Conservation (phyloP, 2,888 invertebrate genomes). For the Rambutsinella grinnellia region DNA sequence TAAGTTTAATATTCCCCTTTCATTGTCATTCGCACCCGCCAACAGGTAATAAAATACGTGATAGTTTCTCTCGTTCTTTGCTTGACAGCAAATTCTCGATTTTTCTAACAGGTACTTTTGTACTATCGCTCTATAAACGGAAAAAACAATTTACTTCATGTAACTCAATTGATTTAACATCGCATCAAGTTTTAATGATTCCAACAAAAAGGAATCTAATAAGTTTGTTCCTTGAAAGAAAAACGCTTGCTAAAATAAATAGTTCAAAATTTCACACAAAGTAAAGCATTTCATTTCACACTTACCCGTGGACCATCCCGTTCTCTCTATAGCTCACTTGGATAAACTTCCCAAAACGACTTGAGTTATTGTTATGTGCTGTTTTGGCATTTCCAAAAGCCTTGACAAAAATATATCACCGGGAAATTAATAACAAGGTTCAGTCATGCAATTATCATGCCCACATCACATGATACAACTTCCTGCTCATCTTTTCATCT, state of each 20-base stretch:
- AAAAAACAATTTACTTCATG: conserved; percentile 28
- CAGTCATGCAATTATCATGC: neutral
- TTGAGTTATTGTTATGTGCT: conserved; percentile 96
- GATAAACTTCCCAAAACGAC: conserved; percentile 97
- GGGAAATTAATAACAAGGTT: too few species aligned
- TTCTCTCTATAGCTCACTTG: conserved; percentile 98
- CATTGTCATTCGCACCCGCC: conserved; percentile 88
- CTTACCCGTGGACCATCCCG: conserved; percentile 96
- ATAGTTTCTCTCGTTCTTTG: conserved; percentile 94
- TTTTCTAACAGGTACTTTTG: conserved; percentile 97
- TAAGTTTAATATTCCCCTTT: conserved; percentile 85
- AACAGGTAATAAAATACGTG: conserved; percentile 97
- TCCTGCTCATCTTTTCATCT: too few species aligned
- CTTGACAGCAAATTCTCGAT: conserved; percentile 93
- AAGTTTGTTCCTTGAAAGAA: too few species aligned
- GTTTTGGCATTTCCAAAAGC: conserved; percentile 99
- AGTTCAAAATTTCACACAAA: neutral
- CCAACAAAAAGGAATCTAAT: too few species aligned
- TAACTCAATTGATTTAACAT: too few species aligned
- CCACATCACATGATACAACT: neutral
- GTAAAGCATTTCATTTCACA: conserved; percentile 7
- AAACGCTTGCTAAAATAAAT: neutral
- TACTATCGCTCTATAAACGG: conserved; percentile 82
- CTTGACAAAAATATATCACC: conserved; percentile 68
- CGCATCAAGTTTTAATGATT: too few species aligned